Evolutionary conservation across 2,888 invertebrate genomes (phyloP), one percentile per base, ranked within the genome.

Genomic region (Drosophila acutilabella): DNA sequence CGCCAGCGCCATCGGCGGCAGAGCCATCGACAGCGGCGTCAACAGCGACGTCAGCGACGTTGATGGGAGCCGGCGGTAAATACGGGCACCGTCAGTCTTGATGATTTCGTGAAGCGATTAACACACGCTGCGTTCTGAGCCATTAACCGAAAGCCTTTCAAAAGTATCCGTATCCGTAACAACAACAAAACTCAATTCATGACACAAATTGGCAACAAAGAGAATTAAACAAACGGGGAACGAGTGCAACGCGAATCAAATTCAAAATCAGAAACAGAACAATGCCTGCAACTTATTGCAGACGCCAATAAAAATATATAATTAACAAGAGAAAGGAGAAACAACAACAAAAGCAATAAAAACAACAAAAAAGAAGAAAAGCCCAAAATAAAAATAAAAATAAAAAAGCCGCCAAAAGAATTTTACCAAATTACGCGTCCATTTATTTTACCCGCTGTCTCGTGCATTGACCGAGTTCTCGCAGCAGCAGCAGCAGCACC

Each of bases 21-120:
- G 7, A 45, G 5, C 23, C 57, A n/a, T 8, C 45, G 16, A 11
- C 58, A 1, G 33, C 48, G 5, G 1, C 50, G 23, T 10, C 41
- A 13, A 11, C 44, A 10, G 30, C 52, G 38, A 38, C 52, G 52
- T 51, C 51, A 26, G 23, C 74, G 53, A 13, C 67, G 50, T 36
- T 36, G 36, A 62, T 57, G 61, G 54, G 54, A 65, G 59, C 52
- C 71, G 52, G 64, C 51, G 10, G 50, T 36, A 20, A 14, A 44
- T 42, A 48, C 10, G 40, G 44, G 45, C 48, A 60, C 44, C 78
- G 80, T 91, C 91, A 90, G 90, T 91, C 90, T 90, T 89, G 76
- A 89, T 88, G 88, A 90, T 91, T 89, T 89, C 91, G 91, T 87
- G 82, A 80, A 88, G 80, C 89, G 88, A 87, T 88, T 88, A 91